Conservation (phyloP, 2,888 invertebrate genomes). For the Trissoscelio sp. region DNA sequence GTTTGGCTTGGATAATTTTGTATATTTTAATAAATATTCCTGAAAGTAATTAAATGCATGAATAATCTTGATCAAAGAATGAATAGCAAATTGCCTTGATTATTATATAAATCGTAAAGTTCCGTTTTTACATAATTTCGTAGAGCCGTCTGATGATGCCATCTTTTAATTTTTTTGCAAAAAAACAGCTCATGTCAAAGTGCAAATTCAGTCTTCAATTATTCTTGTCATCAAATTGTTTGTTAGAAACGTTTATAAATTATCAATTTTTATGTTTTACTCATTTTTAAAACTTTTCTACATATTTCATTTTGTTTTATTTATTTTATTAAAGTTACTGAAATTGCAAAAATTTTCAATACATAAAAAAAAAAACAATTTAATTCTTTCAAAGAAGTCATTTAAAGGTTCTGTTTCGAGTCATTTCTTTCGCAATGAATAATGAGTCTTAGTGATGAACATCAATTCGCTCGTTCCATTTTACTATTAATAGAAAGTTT, state of each 20-base stretch:
- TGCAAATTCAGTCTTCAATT: constrained; percentile 10
- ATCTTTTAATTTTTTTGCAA: constrained; percentile 6
- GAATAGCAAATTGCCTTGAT: constrained; percentile 1
- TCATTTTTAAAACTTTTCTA: not conserved
- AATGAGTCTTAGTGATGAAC: not conserved
- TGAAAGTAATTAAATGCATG: not conserved
- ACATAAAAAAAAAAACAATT: not conserved
- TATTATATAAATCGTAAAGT: constrained; percentile 14
- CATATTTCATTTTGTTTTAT: too few species aligned
- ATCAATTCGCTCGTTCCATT: not conserved
- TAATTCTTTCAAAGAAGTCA: not conserved
- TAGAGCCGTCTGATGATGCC: not conserved
- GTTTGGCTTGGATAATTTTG: not conserved
- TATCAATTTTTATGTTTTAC: not conserved
- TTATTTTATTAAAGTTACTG: not conserved
- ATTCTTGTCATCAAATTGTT: not conserved
- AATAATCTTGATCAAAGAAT: not conserved
- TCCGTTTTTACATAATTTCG: constrained; percentile 21
- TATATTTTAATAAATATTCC: not conserved
- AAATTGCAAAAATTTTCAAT: not conserved
- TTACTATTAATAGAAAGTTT: not conserved
- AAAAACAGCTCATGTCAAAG: constrained; percentile 12
- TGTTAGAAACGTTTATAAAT: not conserved
- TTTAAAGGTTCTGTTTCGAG: too few species aligned
- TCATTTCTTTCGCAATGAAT: not conserved